phyloP scores from a whole-genome alignment of 35 echinoderm and acorn worm species.

The Ptychodera flava region DNA sequence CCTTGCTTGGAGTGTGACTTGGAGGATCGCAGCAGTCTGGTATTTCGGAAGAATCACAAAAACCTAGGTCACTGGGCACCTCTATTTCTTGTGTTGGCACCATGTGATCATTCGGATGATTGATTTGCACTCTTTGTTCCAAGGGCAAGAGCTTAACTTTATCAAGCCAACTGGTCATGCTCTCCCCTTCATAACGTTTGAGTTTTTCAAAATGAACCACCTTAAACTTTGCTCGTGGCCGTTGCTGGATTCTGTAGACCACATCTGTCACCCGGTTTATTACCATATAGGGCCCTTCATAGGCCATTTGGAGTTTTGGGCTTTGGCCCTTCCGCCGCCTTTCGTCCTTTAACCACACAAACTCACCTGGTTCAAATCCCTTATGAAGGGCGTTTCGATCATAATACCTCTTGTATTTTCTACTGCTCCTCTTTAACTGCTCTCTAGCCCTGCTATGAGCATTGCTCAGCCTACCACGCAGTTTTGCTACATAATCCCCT shows the following conservation, averaged over 20 bases:
- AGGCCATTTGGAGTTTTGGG: conserved; percentile 42
- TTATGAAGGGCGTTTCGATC: not conserved
- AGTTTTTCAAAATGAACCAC: conserved; percentile 21
- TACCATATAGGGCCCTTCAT: conserved; percentile 46
- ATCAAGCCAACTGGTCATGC: not conserved
- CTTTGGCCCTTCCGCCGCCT: conserved; percentile 1
- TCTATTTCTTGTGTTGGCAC: too few species aligned
- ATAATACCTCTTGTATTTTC: conserved; percentile 32
- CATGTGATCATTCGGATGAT: too few species aligned
- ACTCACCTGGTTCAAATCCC: conserved; percentile 5
- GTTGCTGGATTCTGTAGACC: conserved; percentile 32
- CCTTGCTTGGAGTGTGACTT: too few species aligned
- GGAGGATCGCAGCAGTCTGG: too few species aligned
- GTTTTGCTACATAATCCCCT: not conserved
- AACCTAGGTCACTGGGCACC: too few species aligned
- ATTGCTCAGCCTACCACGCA: not conserved
- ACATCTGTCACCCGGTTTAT: conserved; percentile 42
- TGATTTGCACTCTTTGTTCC: too few species aligned
- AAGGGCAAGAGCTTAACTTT: not conserved
- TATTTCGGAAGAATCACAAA: too few species aligned
- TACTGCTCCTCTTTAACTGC: not conserved
- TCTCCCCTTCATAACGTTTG: not conserved
- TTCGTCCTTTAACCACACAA: conserved; percentile 34
- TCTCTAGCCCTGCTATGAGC: not conserved
- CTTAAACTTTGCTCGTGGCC: conserved; percentile 6